Evolutionary conservation across 2,888 invertebrate genomes (phyloP).

Genomic region (Rhamnusium bicolor): DNA sequence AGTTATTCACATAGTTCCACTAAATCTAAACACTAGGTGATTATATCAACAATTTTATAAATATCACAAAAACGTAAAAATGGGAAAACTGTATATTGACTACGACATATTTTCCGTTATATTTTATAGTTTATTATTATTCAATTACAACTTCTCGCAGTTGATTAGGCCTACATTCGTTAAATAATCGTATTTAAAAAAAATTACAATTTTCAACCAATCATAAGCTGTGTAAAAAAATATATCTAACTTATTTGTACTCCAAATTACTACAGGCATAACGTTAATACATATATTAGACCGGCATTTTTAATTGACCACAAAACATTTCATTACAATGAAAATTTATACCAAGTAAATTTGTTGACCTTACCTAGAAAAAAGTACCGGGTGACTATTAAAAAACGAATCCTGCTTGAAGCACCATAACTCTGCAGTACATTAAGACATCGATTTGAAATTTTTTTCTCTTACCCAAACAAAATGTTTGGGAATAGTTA

Average conservation of each 20-base stretch:
- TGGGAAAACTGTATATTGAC: constrained; percentile 59
- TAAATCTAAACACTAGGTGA: constrained; percentile 57
- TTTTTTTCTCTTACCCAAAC: too few relatives aligned
- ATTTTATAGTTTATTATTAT: constrained; percentile 50
- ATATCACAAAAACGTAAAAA: constrained; percentile 62
- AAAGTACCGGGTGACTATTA: too few relatives aligned
- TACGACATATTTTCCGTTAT: constrained; percentile 54
- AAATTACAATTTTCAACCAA: constrained; percentile 33
- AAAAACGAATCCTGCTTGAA: too few relatives aligned
- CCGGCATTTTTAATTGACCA: constrained; percentile 49
- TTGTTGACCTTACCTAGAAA: too few relatives aligned
- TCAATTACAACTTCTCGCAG: constrained; percentile 47
- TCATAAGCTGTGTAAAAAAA: constrained; percentile 36
- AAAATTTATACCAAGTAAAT: too few relatives aligned
- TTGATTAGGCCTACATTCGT: constrained; percentile 49
- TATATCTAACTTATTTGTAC: constrained; percentile 47
- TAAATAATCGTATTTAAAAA: constrained; percentile 45
- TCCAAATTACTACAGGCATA: constrained; percentile 41
- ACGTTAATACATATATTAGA: constrained; percentile 41
- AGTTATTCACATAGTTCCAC: constrained; percentile 45
- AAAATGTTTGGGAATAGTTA: too few relatives aligned
- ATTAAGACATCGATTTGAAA: too few relatives aligned
- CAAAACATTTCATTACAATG: too few relatives aligned
- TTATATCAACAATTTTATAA: constrained; percentile 58
- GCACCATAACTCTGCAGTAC: too few relatives aligned